These are phyloP conservation scores for Nymphalis urticae DNA, from an alignment of 2,888 invertebrate species.

Conservation along the genomic window DNA sequence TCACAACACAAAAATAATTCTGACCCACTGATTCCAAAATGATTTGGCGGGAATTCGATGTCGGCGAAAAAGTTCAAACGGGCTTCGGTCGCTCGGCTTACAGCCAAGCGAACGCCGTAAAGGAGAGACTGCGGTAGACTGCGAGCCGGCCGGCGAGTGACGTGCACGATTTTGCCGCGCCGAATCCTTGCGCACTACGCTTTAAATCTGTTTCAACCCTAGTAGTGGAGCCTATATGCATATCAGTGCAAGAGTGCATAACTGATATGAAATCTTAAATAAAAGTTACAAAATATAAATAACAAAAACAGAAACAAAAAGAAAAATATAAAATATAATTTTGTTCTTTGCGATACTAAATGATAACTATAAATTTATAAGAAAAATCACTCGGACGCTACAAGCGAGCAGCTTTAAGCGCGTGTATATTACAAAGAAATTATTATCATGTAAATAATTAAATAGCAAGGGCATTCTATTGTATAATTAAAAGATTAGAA, in stretches of 20 bases:
- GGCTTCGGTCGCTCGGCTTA: constrained; percentile 41
- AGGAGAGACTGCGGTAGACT: constrained; percentile 59
- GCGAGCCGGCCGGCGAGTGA: constrained; percentile 60
- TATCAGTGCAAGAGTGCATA: constrained; percentile 28
- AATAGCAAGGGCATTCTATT: too few relatives aligned
- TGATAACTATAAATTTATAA: too few relatives aligned
- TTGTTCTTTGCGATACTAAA: too few relatives aligned
- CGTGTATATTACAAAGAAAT: too few relatives aligned
- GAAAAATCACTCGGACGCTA: too few relatives aligned
- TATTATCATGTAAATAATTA: too few relatives aligned
- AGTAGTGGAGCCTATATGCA: constrained; percentile 50
- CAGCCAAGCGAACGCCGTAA: constrained; percentile 53
- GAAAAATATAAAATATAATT: too few relatives aligned
- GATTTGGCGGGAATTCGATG: constrained; percentile 66
- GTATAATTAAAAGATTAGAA: too few relatives aligned
- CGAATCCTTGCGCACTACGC: constrained; percentile 67
- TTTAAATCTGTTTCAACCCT: constrained; percentile 54
- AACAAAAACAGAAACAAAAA: too few relatives aligned
- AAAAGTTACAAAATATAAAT: too few relatives aligned
- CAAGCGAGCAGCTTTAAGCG: too few relatives aligned
- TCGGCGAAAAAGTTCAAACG: constrained; percentile 71
- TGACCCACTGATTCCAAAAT: constrained; percentile 52
- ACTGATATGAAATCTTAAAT: not conserved
- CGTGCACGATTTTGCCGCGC: constrained; percentile 61
- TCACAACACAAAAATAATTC: constrained; percentile 48